Conservation (phyloP, 2,797 vertebrate genomes). For the Enteromius treurensis region DNA sequence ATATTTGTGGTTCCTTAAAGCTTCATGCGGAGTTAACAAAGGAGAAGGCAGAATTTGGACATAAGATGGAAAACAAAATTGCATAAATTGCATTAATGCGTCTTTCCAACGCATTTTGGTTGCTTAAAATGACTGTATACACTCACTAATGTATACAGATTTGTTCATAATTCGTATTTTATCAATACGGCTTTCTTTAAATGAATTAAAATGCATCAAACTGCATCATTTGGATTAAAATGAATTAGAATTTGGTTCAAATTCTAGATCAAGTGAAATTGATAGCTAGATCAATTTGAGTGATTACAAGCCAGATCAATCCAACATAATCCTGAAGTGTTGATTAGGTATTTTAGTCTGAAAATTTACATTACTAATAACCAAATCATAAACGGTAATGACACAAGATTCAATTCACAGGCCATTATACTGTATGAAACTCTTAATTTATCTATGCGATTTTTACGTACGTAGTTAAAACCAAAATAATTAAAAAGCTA, state of each 20-base stretch:
- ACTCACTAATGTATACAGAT: conserved; percentile 67
- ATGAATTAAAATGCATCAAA: conserved; percentile 17
- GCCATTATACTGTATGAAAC: conserved; percentile 69
- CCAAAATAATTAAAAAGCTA: conserved; percentile 67
- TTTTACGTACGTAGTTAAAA: conserved; percentile 65
- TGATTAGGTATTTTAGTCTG: conserved; percentile 66
- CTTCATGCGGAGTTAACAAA: conserved; percentile 67
- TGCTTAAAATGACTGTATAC: conserved; percentile 73
- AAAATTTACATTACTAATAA: conserved; percentile 77
- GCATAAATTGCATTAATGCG: conserved; percentile 63
- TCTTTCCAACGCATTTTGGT: conserved; percentile 74
- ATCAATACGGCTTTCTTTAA: conserved; percentile 32
- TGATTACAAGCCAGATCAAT: conserved; percentile 3
- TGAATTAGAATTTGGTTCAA: background rate
- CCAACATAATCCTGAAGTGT: conserved; percentile 58
- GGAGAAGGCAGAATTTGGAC: conserved; percentile 73
- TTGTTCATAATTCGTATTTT: conserved; percentile 41
- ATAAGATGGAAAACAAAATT: conserved; percentile 60
- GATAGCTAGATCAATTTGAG: conserved; percentile 60
- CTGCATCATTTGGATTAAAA: background rate
- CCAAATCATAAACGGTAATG: conserved; percentile 72
- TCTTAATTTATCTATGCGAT: conserved; percentile 60
- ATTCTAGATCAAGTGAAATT: conserved; percentile 50
- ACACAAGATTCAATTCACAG: conserved; percentile 63
- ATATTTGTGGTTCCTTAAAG: conserved; percentile 72